Conservation (phyloP, 1,140 invertebrate species). For the Drosophila prosaltans region DNA sequence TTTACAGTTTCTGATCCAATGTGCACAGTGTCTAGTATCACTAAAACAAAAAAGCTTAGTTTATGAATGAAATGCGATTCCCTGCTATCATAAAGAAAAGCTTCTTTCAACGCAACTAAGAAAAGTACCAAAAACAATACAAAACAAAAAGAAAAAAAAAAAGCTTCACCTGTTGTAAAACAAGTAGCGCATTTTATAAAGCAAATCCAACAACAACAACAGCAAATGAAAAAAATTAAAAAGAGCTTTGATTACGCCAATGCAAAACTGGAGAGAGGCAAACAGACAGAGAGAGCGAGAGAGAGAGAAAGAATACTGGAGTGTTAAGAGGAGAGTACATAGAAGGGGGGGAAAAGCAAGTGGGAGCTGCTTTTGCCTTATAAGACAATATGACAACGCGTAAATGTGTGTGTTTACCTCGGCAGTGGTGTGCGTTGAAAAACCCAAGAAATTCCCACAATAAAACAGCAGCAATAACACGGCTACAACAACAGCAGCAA, state of each 20-base stretch:
- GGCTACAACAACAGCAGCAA: conserved; percentile 28
- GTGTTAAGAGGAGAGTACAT: neutral
- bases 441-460: conserved; percentile 83
- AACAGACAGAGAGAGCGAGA: neutral
- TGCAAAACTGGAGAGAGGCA: neutral
- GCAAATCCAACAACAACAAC: conserved; percentile 25
- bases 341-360: conserved; percentile 31
- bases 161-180: conserved; percentile 55
- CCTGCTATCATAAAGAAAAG: conserved; percentile 38
- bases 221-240: conserved; percentile 4
- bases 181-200: conserved; percentile 75
- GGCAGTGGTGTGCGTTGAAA: conserved; percentile 76
- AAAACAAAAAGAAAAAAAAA: conserved; percentile 24
- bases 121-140: neutral
- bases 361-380: conserved; percentile 71
- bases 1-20: neutral
- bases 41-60: conserved; percentile 47
- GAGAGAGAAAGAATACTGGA: neutral
- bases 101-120: neutral
- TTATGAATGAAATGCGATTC: conserved; percentile 75
- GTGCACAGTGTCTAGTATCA: conserved; percentile 15
- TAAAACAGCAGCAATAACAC: conserved; percentile 81
- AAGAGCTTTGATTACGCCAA: conserved; percentile 70
- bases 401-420: conserved; percentile 19
- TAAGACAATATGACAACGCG: conserved; percentile 68